phyloP scores from a whole-genome alignment of 1,140 invertebrate species.

The Aculops lycopersici region DNA sequence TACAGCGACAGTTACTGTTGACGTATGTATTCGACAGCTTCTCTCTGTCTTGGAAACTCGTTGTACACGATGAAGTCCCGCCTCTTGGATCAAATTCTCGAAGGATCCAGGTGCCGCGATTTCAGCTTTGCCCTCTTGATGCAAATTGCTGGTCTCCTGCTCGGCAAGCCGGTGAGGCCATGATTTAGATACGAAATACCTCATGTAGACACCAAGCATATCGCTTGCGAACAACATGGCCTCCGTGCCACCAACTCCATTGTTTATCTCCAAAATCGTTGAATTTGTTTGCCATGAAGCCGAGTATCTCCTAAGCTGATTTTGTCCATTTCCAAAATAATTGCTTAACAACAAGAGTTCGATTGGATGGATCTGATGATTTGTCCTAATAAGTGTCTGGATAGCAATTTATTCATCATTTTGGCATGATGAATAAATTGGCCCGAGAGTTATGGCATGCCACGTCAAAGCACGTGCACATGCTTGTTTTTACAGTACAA shows the following conservation, averaged over 20 bases:
- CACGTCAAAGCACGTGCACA: too few relatives aligned
- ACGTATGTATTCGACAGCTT: constrained; percentile 64
- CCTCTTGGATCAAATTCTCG: constrained; percentile 36
- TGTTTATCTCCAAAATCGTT: constrained; percentile 49
- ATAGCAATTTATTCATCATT: too few relatives aligned
- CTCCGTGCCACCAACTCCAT: constrained; percentile 83
- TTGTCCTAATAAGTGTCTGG: too few relatives aligned
- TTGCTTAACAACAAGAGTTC: too few relatives aligned
- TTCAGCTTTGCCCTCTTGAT: constrained; percentile 26
- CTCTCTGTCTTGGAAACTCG: constrained; percentile 67
- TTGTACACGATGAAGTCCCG: constrained; percentile 80
- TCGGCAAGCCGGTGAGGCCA: constrained; percentile 32
- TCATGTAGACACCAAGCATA: constrained; percentile 48
- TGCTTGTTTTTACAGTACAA: too few relatives aligned
- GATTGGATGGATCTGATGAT: too few relatives aligned
- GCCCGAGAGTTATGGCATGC: too few relatives aligned
- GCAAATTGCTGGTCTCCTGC: constrained; percentile 18
- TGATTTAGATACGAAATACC: constrained; percentile 33
- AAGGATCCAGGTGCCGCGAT: constrained; percentile 27
- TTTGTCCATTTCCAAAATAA: too few relatives aligned
- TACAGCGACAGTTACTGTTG: constrained; percentile 54
- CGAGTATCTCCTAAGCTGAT: too few relatives aligned
- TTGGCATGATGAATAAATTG: too few relatives aligned
- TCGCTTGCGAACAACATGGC: constrained; percentile 73
- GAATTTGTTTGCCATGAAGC: too few relatives aligned